A percentile compares a stretch with the other conserved stretches of the same genome.
Conservation (phyloP, 2,113 vertebrate species). For the Marmota monax region DNA sequence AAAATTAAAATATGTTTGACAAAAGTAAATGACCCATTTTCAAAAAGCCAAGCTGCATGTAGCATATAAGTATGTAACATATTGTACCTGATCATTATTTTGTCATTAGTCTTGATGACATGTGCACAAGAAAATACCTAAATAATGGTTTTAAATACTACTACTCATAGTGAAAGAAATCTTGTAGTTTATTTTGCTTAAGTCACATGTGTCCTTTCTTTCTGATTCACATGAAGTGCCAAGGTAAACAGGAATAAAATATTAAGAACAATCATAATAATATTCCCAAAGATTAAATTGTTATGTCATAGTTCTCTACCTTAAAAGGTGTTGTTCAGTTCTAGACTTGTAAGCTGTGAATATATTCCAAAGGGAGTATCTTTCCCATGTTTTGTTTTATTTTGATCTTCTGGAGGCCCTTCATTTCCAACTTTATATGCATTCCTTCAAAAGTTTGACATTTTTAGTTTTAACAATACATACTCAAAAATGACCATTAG, state of each 20-base stretch:
- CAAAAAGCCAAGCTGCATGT: not conserved
- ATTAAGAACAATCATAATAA: not conserved
- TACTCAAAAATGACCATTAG: conserved; percentile 3
- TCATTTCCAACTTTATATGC: not conserved
- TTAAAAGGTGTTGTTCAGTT: not conserved
- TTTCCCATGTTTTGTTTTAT: conserved; percentile 8
- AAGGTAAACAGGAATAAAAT: conserved; percentile 37
- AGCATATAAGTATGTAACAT: not conserved
- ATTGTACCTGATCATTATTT: not conserved
- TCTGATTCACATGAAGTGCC: not conserved
- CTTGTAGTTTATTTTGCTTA: conserved; percentile 28
- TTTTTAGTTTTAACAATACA: conserved; percentile 42
- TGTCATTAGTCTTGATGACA: not conserved
- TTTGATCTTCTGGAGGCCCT: not conserved
- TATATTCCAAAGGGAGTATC: not conserved
- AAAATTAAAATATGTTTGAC: not conserved
- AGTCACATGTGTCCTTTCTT: not conserved
- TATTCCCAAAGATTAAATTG: conserved; percentile 38
- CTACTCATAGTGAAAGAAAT: not conserved
- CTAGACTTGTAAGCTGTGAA: conserved; percentile 26
- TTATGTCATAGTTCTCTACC: conserved; percentile 6
- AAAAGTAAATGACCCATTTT: not conserved
- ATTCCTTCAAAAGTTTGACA: conserved; percentile 26
- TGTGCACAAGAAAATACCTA: not conserved
- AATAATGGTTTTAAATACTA: not conserved